Percentiles rank a stretch among this genome's conserved stretches.
Conservation (phyloP, 2,888 invertebrate genomes). For the Steinernema carpocapsae region DNA sequence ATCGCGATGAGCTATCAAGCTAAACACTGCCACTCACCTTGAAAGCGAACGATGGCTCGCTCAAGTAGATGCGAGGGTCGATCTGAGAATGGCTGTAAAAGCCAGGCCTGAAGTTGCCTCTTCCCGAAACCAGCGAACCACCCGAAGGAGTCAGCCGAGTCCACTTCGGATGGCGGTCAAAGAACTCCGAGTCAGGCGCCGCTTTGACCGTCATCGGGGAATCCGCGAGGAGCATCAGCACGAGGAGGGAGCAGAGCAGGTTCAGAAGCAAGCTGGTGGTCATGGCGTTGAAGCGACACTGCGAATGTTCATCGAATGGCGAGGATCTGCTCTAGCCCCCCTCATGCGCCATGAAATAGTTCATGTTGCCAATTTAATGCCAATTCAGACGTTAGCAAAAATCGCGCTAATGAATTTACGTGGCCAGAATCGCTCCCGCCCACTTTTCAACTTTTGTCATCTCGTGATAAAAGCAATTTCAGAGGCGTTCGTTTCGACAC, state of each 20-base stretch:
- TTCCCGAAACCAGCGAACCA: slow-evolving; percentile 49
- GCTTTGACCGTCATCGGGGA: not conserved
- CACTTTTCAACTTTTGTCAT: not conserved
- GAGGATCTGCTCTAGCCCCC: not conserved
- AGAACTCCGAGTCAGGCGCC: slow-evolving; percentile 21
- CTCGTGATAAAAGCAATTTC: not conserved
- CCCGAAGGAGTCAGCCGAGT: slow-evolving; percentile 39
- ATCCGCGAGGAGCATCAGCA: not conserved
- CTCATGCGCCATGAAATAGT: slow-evolving; percentile 21
- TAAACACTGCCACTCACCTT: slow-evolving; percentile 34
- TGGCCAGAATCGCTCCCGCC: not conserved
- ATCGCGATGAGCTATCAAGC: too few species aligned
- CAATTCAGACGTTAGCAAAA: slow-evolving; percentile 21
- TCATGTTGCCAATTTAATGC: slow-evolving; percentile 32
- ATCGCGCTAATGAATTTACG: slow-evolving; percentile 25
- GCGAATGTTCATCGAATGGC: not conserved
- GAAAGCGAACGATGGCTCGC: slow-evolving; percentile 43
- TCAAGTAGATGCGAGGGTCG: slow-evolving; percentile 40
- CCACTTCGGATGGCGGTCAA: slow-evolving; percentile 28
- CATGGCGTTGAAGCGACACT: slow-evolving; percentile 7
- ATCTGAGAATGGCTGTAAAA: slow-evolving; percentile 45
- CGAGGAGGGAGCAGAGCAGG: slow-evolving; percentile 3
- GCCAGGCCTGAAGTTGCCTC: slow-evolving; percentile 49
- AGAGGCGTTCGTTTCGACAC: too few species aligned
- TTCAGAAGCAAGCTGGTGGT: slow-evolving; percentile 3